Conservation (phyloP, 2,888 invertebrate species). For the Julus scanicus region DNA sequence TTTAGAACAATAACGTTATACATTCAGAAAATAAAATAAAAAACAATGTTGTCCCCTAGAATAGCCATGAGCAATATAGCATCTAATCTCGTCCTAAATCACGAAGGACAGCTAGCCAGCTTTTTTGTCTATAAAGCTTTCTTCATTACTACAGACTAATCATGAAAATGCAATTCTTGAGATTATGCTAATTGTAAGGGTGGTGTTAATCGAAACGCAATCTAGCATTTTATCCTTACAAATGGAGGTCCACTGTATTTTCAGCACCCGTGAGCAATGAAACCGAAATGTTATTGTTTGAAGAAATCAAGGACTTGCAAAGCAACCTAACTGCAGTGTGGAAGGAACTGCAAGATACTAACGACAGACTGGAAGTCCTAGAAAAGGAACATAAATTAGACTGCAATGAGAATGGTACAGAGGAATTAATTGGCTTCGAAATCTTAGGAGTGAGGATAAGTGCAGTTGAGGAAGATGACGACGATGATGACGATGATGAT, state of each 20-base stretch:
- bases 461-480: constrained; percentile 57
- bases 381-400: constrained; percentile 30
- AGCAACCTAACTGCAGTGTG: constrained; percentile 49
- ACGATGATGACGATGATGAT: constrained; percentile 57
- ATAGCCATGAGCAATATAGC: neutral
- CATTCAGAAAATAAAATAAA: neutral
- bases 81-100: constrained; percentile 10
- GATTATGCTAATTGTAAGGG: neutral
- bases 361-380: constrained; percentile 47
- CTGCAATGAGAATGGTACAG: neutral
- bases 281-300: neutral
- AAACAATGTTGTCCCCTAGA: neutral
- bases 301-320: constrained; percentile 50
- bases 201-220: neutral
- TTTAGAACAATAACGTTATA: neutral
- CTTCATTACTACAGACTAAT: neutral
- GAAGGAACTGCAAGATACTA: constrained; percentile 47
- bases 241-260: neutral
- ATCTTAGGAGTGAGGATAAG: constrained; percentile 55
- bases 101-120: neutral
- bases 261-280: neutral
- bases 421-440: neutral
- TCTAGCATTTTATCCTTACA: neutral
- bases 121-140: neutral
- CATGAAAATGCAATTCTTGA: neutral